Conservation (phyloP, 2,888 invertebrate species). For the Meliscaeva auricollis region DNA sequence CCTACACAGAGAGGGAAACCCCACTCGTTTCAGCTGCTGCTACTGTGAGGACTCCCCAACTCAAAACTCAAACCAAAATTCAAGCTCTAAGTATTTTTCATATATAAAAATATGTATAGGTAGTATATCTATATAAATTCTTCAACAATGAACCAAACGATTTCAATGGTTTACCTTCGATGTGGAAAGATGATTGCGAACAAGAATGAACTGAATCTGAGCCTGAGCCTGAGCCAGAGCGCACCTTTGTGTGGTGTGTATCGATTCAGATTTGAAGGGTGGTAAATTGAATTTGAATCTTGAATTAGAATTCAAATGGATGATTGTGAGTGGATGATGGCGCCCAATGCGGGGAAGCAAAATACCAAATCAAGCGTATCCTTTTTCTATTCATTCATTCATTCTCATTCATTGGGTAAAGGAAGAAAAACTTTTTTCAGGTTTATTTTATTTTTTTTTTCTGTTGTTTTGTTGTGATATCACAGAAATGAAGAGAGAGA, state of each 20-base stretch:
- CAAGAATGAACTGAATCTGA: slow-evolving; percentile 12
- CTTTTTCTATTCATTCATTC: slow-evolving; percentile 37
- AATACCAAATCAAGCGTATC: slow-evolving; percentile 52
- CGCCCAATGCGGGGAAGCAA: slow-evolving; percentile 13
- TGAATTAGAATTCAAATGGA: slow-evolving; percentile 63
- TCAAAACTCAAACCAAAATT: slow-evolving; percentile 36
- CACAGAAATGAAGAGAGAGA: background rate
- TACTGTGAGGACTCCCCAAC: slow-evolving; percentile 1
- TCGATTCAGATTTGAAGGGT: slow-evolving; percentile 52
- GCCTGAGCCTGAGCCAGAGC: background rate
- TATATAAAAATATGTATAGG: too few relatives aligned
- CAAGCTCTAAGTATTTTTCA: too few relatives aligned
- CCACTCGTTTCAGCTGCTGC: slow-evolving; percentile 3
- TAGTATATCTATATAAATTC: background rate
- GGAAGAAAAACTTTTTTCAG: slow-evolving; percentile 17
- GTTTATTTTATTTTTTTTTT: background rate
- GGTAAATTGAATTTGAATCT: slow-evolving; percentile 73
- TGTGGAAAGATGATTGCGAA: slow-evolving; percentile 58
- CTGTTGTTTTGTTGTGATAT: background rate
- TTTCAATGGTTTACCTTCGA: slow-evolving; percentile 60
- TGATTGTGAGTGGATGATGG: slow-evolving; percentile 11
- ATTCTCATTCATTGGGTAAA: background rate
- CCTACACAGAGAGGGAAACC: slow-evolving; percentile 49
- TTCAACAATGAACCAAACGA: slow-evolving; percentile 59
- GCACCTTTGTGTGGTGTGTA: slow-evolving; percentile 53